Evolutionary conservation across 2,797 vertebrate species (phyloP), one percentile per base, ranked within the genome.

Genomic region (Clarias platycephalus): DNA sequence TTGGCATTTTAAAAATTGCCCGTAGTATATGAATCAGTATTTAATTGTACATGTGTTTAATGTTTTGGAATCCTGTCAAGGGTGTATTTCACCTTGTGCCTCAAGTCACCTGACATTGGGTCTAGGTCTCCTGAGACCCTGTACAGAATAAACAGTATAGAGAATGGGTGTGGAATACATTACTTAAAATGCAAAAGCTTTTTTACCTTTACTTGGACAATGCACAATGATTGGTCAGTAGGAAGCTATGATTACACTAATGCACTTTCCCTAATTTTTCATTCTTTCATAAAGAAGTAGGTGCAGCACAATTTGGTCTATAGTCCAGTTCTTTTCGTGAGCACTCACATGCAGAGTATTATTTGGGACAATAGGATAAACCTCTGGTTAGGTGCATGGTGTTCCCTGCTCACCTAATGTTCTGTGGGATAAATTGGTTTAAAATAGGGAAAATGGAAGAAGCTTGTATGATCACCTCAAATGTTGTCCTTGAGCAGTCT

Each of bases 401-500:
- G 37, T 77, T 77, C 31, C 60, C 15, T 60, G 31, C 57, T 60
- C 22, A 77, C 60, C 24, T 62, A n/a, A 77, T 77, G 24, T 40
- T 60, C 55, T 60, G 5, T 37, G 49, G 44, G 26, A 62, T 80
- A 60, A 40, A 55, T 58, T 31, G 86, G 80, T 85, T 78, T 74
- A 74, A 79, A 79, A 57, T 13, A 80, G 77, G 57, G 66, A 62
- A 85, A 85, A 75, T 72, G 60, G 63, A 72, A 31, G 77, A 78
- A 40, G 76, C 72, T 77, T 81, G 62, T 83, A 79, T 53, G 55
- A 40, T 83, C 74, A 26, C 66, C 64, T 80, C 74, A 86, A 70
- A 66, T 81, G 70, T 84, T 60, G 86, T 74, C 86, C 63, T 79
- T 70, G 83, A 81, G 76, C 75, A 67, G 7, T 67, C 81, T 84